Evolutionary conservation across 1,140 invertebrate genomes (phyloP).

Genomic region (Cyphomyrmex costatus): DNA sequence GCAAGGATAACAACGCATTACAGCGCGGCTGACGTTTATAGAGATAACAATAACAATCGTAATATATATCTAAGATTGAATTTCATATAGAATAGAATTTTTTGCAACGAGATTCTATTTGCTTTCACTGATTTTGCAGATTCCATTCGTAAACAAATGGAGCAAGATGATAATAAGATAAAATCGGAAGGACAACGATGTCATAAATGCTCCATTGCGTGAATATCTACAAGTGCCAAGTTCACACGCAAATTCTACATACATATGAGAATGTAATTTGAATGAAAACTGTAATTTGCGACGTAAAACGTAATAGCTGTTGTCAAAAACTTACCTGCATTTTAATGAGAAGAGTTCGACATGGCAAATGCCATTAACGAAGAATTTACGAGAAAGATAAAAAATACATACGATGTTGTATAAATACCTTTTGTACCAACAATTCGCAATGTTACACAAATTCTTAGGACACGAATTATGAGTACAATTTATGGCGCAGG

Average conservation of each 20-base stretch:
- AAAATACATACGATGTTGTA: neutral
- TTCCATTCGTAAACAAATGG: constrained; percentile 84
- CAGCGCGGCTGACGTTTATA: neutral
- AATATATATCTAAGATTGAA: constrained; percentile 26
- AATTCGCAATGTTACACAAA: constrained; percentile 14
- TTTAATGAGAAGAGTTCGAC: constrained; percentile 1
- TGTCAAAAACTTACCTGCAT: constrained; percentile 11
- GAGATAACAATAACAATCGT: constrained; percentile 18
- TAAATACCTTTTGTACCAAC: constrained; percentile 34
- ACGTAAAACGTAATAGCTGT: constrained; percentile 1
- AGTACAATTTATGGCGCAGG: constrained; percentile 16
- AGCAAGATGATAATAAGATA: constrained; percentile 83
- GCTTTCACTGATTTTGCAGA: constrained; percentile 79
- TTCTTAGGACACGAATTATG: constrained; percentile 1
- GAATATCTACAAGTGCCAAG: constrained; percentile 60
- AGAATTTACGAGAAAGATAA: neutral
- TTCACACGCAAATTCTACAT: neutral
- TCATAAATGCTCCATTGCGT: constrained; percentile 83
- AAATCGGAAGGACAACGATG: constrained; percentile 82
- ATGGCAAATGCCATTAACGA: constrained; percentile 22
- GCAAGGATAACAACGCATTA: constrained; percentile 13
- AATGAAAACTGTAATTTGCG: constrained; percentile 14
- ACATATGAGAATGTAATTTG: neutral
- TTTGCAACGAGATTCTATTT: neutral
- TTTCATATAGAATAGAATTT: constrained; percentile 14